Conservation (phyloP, 2,888 invertebrate genomes). For the Orchestes rusci region DNA sequence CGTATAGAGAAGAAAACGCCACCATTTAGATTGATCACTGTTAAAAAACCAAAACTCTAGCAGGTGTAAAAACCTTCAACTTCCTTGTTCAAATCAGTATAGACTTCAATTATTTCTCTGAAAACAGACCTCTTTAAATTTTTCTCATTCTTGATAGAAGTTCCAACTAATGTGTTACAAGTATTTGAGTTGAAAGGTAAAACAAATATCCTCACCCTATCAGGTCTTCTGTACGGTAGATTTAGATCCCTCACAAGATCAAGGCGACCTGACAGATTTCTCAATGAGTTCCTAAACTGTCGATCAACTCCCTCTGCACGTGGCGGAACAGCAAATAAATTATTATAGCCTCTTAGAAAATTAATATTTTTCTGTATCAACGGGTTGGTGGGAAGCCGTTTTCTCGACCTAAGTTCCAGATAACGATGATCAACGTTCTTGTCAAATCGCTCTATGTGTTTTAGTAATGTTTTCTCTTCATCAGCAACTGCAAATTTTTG, state of each 20-base stretch:
- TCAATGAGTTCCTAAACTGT: conserved; percentile 37
- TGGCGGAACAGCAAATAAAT: conserved; percentile 28
- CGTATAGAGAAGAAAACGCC: no score
- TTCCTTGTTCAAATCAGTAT: no score
- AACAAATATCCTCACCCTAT: no score
- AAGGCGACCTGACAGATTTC: conserved; percentile 35
- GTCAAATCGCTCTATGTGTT: conserved; percentile 16
- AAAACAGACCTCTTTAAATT: no score
- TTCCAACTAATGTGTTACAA: no score
- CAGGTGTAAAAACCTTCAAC: no score
- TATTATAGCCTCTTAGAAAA: conserved; percentile 30
- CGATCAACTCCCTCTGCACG: conserved; percentile 35
- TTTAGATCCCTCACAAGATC: conserved; percentile 32
- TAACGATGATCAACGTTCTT: conserved; percentile 19
- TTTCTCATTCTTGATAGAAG: no score
- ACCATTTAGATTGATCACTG: no score
- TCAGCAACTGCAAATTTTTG: conserved; percentile 32
- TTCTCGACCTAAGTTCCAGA: conserved; percentile 22
- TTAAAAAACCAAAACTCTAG: no score
- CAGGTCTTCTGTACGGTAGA: neutral
- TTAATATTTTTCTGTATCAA: conserved; percentile 30
- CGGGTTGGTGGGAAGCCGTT: conserved; percentile 28
- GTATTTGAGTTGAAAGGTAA: no score
- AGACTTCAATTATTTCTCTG: no score
- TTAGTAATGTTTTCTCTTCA: conserved; percentile 25